Evolutionary conservation across 2,888 invertebrate species (phyloP).

Genomic region (Rhagonycha fulva): DNA sequence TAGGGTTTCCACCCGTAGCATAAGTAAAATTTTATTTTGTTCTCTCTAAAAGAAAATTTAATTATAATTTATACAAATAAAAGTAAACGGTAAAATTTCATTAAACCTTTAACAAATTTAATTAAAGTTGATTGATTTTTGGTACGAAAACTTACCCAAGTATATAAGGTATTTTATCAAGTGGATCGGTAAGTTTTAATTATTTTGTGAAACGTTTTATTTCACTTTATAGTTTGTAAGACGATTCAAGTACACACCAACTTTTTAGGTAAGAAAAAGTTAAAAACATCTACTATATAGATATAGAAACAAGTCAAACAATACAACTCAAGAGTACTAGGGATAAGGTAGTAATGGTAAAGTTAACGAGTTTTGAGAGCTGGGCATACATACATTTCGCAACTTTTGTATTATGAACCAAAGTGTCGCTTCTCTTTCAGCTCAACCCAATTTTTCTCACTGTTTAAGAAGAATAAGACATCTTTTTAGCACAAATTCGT

Average conservation of each 20-base stretch:
- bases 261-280: conserved; percentile 12
- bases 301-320: conserved; percentile 31
- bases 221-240: not conserved
- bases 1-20: not conserved
- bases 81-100: not conserved
- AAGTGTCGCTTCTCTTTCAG: conserved; percentile 21
- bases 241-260: conserved; percentile 8
- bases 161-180: not conserved
- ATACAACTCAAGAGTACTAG: conserved; percentile 22
- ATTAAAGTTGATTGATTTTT: not conserved
- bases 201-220: not conserved
- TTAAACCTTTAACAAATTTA: not conserved
- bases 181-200: not conserved
- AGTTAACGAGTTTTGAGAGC: conserved; percentile 29
- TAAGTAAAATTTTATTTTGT: not conserved
- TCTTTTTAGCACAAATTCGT: not conserved
- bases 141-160: not conserved
- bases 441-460: conserved; percentile 15
- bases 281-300: conserved; percentile 21
- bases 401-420: conserved; percentile 28
- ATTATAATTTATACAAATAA: not conserved
- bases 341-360: conserved; percentile 27
- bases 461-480: conserved; percentile 4
- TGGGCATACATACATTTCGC: conserved; percentile 27
- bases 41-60: not conserved